These are phyloP conservation scores for Puffinus mauretanicus DNA, from an alignment of 2,113 vertebrate species.

Conservation along the genomic window DNA sequence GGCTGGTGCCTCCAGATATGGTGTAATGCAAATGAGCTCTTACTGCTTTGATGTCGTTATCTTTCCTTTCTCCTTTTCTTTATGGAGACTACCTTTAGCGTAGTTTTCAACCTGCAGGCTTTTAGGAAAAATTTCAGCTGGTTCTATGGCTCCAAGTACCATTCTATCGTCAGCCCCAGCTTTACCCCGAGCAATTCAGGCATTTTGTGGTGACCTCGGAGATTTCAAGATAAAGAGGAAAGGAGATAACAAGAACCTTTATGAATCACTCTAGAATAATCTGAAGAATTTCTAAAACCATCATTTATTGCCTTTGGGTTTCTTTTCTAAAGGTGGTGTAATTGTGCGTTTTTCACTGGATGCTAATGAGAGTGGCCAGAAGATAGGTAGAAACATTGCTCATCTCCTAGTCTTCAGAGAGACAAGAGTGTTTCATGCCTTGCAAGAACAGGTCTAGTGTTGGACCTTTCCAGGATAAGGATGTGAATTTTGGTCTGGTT, in stretches of 20 bases:
- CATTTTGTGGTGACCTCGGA: slow-evolving; percentile 49
- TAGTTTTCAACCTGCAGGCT: slow-evolving; percentile 41
- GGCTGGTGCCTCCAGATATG: slow-evolving; percentile 52
- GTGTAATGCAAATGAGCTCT: slow-evolving; percentile 25
- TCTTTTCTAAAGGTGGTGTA: slow-evolving; percentile 7
- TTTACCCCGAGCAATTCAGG: not conserved
- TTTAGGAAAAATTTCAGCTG: slow-evolving; percentile 18
- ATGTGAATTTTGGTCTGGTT: not conserved
- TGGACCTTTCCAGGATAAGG: not conserved
- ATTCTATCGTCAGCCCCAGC: not conserved
- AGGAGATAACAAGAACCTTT: slow-evolving; percentile 47
- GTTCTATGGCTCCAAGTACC: not conserved
- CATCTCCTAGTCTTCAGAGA: not conserved
- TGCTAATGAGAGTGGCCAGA: slow-evolving; percentile 19
- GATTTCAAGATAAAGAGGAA: slow-evolving; percentile 51
- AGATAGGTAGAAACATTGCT: not conserved
- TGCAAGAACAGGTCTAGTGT: not conserved
- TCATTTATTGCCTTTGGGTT: slow-evolving; percentile 26
- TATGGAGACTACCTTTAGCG: not conserved
- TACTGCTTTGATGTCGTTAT: slow-evolving; percentile 51
- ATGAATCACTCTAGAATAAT: slow-evolving; percentile 51
- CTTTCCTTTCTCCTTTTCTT: slow-evolving; percentile 48
- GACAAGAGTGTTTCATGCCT: not conserved
- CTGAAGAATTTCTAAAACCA: slow-evolving; percentile 43
- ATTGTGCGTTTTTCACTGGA: not conserved